phyloP scores from a whole-genome alignment of 2,113 vertebrate species.

The Cebidichthys violaceus region DNA sequence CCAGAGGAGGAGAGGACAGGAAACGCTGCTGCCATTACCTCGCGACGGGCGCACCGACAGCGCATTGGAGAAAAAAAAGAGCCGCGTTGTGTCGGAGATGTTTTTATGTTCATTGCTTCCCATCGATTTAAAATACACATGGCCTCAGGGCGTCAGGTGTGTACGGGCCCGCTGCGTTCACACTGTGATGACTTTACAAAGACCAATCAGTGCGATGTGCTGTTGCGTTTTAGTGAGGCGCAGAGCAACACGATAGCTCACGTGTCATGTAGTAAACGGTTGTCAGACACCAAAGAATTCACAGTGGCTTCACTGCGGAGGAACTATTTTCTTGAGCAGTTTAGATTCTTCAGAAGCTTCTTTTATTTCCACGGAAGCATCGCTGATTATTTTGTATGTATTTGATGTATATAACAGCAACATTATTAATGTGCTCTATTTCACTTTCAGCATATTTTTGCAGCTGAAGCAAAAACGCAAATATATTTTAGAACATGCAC shows the following conservation, averaged over 20 bases:
- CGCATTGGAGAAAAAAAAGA: not conserved
- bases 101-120: slow-evolving; percentile 1
- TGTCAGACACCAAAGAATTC: not conserved
- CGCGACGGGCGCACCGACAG: not conserved
- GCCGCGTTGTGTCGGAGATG: not conserved
- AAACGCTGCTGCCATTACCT: not conserved
- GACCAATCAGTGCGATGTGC: not conserved
- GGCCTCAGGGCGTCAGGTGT: slow-evolving; percentile 3
- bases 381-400: not conserved
- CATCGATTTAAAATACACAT: not conserved
- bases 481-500: not conserved
- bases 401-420: not conserved
- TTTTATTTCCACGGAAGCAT: not conserved
- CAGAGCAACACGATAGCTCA: slow-evolving; percentile 2
- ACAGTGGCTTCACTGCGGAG: slow-evolving; percentile 7
- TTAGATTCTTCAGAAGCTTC: not conserved
- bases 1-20: slow-evolving; percentile 27
- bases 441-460: not conserved
- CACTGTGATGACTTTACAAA: not conserved
- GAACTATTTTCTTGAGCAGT: not conserved
- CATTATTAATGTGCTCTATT: not conserved
- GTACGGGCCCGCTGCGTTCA: slow-evolving; percentile 8
- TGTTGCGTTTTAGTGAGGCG: not conserved
- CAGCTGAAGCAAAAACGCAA: not conserved
- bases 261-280: not conserved